Conservation (phyloP, 2,113 vertebrate species). For the Oplegnathus fasciatus region DNA sequence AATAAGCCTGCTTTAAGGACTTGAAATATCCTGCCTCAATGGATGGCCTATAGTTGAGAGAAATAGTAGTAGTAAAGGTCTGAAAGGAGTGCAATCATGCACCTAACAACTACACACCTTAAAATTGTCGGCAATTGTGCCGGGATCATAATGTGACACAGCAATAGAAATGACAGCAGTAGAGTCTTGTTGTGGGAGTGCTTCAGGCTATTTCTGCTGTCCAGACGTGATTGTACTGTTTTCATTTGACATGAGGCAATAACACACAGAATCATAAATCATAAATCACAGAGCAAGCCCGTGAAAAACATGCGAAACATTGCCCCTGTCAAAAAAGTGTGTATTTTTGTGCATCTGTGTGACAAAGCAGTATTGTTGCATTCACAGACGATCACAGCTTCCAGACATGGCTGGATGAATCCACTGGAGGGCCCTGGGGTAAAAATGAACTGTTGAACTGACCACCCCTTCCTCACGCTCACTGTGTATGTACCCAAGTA, state of each 20-base stretch:
- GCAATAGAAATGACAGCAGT: constrained; percentile 10
- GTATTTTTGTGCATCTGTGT: constrained; percentile 4
- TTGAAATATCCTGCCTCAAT: constrained; percentile 11
- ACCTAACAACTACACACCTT: constrained; percentile 15
- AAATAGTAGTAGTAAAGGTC: constrained; percentile 16
- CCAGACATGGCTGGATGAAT: not conserved
- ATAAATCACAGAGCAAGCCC: not conserved
- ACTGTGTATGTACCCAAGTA: not conserved
- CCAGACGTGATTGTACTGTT: constrained; percentile 22
- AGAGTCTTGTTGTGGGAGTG: not conserved
- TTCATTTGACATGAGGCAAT: constrained; percentile 1
- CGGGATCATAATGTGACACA: constrained; percentile 6
- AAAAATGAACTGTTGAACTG: not conserved
- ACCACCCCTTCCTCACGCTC: not conserved
- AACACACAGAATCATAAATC: not conserved
- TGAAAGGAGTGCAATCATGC: constrained; percentile 40
- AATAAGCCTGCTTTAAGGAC: not conserved
- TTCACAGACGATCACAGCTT: not conserved
- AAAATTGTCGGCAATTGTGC: constrained; percentile 12
- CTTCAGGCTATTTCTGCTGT: not conserved
- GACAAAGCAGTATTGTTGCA: not conserved
- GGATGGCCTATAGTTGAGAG: not conserved
- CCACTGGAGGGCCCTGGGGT: not conserved
- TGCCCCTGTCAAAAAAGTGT: not conserved
- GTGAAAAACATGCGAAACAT: not conserved